Evolutionary conservation across 2,888 invertebrate species (phyloP), one percentile per base, ranked within the genome.

Genomic region (Caenorhabditis sp.): DNA sequence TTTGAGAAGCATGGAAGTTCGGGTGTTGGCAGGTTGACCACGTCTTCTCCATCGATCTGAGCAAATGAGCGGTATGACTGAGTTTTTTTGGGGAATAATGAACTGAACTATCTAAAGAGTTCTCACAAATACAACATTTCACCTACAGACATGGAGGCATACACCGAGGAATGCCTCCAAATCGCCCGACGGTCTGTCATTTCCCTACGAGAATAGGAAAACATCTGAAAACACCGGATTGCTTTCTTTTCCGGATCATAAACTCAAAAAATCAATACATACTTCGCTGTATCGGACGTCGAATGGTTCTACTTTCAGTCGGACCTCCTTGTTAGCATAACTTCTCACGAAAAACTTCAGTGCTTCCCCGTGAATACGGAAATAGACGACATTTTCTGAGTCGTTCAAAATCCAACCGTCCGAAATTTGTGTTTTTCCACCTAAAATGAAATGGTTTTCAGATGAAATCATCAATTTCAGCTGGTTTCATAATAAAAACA

Each of bases 271-370:
- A 26, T 39, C 15, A 4, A 59, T 9, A 26, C 53, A 43, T 8
- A 84, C 84, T 77, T 84, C 82, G 39, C 75, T 75, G 50, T 82
- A 84, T 75, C 84, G 46, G 37, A 84, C 82, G 63, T 84, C 84
- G 53, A 84, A 84, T 13, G 84, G 83, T 9, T 80, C 81, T 7
- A 84, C 70, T 58, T 84, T 84, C 53, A 84, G 48, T 1, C 84
- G 73, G 50, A 76, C 72, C n/a, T 70, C 66, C 24, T 50, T 63
- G 5, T 50, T 50, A 4, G 62, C 56, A 35, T 74, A 78, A n/a
- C 72, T 59, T 46, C 68, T 73, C 1, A 58, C 66, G 50, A 76
- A 84, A 52, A 84, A 80, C 45, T 84, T 82, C 15, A 84, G 59
- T 8, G 83, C 84, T 55, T 83, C 80, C 56, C 84, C 84, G 37